Evolutionary conservation across 1,140 invertebrate genomes (phyloP), one percentile per base, ranked within the genome.

Genomic region (Wiebesia pumilae): DNA sequence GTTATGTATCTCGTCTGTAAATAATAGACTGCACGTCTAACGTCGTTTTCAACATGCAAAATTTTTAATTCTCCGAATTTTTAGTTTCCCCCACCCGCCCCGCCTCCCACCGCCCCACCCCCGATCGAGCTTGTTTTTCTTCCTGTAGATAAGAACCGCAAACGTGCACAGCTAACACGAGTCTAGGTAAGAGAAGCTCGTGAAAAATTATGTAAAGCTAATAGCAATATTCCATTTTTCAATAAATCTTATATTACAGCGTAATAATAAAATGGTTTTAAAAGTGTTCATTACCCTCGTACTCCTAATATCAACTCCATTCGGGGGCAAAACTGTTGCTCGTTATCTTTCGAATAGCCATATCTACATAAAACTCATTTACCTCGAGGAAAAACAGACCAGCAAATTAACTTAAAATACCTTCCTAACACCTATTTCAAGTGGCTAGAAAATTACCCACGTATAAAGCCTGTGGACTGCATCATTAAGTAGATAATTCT

Each of bases 1-100:
- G 85, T 86, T 86, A 81, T 81, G 33, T 81, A 86, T 73, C 65
- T 79, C 73, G 27, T 85, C 84, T 85, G 84, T 81, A 86, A 81
- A 86, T 86, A 86, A 86, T 86, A 85, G 77, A 30, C 75, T 67
- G 54, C 75, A 30, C 78, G 84, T 79, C 40, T 67, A 69, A 79
- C 47, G 58, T 40, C 54, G 3, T 62, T 47, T 62, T 2, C 12
- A 35, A 0, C 0, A 67, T 47, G 19, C 27, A 77, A 75, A 81
- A 47, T 81, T 69, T 35, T 43, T 80, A 33, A 62, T 12, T n/a
- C n/a, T 65, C 16, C 19, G 35, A 81, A 27, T 2, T 81, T 62
- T 33, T 47, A 30, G n/a, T 78, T n/a, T n/a, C n/a, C n/a, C n/a
- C n/a, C n/a, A n/a, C n/a, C n/a, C n/a, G n/a, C n/a, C n/a, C n/a